Percentiles rank a stretch among this genome's conserved stretches.
Conservation (phyloP, 2,113 vertebrate species). For the Elanus axillaris region DNA sequence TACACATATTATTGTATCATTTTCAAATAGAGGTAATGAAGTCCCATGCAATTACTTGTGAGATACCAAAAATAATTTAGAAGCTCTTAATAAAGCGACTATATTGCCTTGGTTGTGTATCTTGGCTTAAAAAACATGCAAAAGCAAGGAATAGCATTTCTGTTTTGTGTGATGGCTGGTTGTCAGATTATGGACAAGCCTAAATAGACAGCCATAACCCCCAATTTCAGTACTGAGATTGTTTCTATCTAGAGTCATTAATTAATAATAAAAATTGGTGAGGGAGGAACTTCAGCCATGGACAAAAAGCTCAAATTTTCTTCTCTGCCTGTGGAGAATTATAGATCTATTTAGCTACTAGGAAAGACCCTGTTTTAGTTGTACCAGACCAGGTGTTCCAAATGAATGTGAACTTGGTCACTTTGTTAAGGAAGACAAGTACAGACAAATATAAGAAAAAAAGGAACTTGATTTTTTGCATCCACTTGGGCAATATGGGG, state of each 20-base stretch:
- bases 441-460: neutral
- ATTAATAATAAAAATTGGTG: neutral
- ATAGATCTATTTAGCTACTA: neutral
- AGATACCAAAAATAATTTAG: neutral
- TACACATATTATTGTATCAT: neutral
- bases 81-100: neutral
- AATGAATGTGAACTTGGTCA: neutral
- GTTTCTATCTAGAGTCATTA: neutral
- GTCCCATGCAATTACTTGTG: neutral
- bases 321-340: neutral
- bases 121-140: neutral
- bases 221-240: neutral
- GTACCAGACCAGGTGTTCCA: neutral
- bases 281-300: neutral
- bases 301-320: neutral
- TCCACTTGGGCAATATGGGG: neutral
- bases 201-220: fast-evolving
- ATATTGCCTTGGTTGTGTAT: neutral
- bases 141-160: neutral
- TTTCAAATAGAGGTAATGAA: neutral
- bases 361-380: neutral
- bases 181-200: neutral
- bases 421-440: neutral
- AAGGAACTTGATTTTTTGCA: neutral
- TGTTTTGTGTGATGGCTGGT: neutral